Percentiles rank a stretch among this genome's conserved stretches.
phyloP scores from a whole-genome alignment of 1,140 invertebrate genomes.

The Heliconius hermathena region DNA sequence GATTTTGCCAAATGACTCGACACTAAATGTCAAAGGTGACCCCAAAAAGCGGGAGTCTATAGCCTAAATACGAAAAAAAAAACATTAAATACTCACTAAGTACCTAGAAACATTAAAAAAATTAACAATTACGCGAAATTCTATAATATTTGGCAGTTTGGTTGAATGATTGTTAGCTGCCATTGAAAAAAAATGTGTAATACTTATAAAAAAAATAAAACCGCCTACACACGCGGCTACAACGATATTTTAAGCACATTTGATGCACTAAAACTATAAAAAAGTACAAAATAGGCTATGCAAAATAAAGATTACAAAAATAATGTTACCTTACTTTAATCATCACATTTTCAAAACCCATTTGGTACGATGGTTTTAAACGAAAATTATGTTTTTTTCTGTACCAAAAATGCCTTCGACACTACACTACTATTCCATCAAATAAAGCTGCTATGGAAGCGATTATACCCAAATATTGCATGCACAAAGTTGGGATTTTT shows the following conservation, averaged over 20 bases:
- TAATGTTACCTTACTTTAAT: constrained; percentile 52
- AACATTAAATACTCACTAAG: constrained; percentile 45
- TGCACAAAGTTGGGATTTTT: neutral
- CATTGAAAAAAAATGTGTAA: constrained; percentile 46
- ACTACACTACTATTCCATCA: constrained; percentile 15
- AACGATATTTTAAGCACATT: constrained; percentile 56
- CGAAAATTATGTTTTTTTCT: neutral
- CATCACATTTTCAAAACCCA: constrained; percentile 59
- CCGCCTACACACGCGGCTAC: constrained; percentile 35
- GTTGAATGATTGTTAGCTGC: constrained; percentile 51
- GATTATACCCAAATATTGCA: neutral
- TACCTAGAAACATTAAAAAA: constrained; percentile 50
- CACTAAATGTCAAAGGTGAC: constrained; percentile 46
- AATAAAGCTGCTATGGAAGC: constrained; percentile 18
- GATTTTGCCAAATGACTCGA: constrained; percentile 39
- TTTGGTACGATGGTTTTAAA: constrained; percentile 44
- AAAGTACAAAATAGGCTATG: constrained; percentile 63
- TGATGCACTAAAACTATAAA: constrained; percentile 56
- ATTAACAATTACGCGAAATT: constrained; percentile 44
- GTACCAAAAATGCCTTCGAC: constrained; percentile 21
- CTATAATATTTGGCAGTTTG: constrained; percentile 59
- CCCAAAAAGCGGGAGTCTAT: constrained; percentile 37
- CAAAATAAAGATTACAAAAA: constrained; percentile 60
- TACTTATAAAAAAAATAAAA: constrained; percentile 53
- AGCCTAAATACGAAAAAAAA: constrained; percentile 41